Evolutionary conservation across 2,797 vertebrate species (phyloP), one percentile per base, ranked within the genome.

Genomic region (Tamandua tetradactyla): DNA sequence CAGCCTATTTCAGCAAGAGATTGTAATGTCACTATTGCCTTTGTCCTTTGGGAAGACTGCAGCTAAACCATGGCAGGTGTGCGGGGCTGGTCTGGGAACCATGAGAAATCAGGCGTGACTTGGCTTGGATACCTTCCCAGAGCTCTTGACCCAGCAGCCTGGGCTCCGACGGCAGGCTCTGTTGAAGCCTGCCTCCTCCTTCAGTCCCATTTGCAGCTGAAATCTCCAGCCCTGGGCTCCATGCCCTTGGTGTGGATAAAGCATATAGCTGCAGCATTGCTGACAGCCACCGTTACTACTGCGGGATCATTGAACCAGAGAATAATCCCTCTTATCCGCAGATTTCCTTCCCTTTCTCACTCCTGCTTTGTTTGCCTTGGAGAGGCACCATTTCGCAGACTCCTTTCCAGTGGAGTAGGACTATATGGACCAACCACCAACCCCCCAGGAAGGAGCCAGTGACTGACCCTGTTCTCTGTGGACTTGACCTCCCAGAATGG

Each of bases 51-150:
- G 57, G 40, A 79, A 87, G 86, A 62, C 61, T 52, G 35, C 47
- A 79, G 32, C 64, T 92, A 87, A 92, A 89, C 83, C 52, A 75
- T 42, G 30, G 23, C n/a, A 81, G 40, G 37, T n/a, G n/a, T n/a
- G n/a, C 27, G 89, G 62, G 59, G 40, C 62, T 72, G 35, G 20
- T 76, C 76, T 44, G 78, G 14, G 35, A 17, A 82, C 35, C 40
- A 55, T 13, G 32, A 76, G 57, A 75, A 83, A 71, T 72, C n/a
- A 87, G 49, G 25, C 5, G 1, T 35, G 15, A 47, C 32, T 92
- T 81, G 27, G 69, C 40, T 55, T 64, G 30, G 18, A 14, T 81
- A 64, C 30, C 61, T 66, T 76, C 52, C 74, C 71, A 82, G 55
- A 78, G 22, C 30, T 92, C 40, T 22, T 92, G 62, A 81, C 71